A percentile compares a stretch with the other conserved stretches of the same genome.
Evolutionary conservation across 2,888 invertebrate genomes (phyloP).

Genomic region (Coenonympha glycerion): DNA sequence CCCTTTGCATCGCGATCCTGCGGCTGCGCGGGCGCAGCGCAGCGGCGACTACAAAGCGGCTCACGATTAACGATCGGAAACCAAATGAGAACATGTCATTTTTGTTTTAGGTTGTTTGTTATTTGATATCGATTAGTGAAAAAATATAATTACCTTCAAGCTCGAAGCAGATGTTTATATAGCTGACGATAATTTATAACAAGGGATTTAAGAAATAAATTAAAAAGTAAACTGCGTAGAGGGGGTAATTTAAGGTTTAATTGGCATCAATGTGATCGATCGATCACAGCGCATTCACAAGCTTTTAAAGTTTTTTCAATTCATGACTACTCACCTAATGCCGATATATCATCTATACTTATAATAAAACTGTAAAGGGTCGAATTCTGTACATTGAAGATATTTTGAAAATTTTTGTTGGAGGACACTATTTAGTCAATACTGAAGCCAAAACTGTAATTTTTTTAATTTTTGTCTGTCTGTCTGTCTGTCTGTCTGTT

Average conservation of each 20-base stretch:
- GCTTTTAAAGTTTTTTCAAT: neutral
- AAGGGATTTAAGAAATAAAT: neutral
- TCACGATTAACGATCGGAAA: constrained; percentile 62
- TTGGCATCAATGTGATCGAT: constrained; percentile 7
- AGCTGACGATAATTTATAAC: neutral
- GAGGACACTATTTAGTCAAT: too few relatives aligned
- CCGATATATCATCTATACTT: too few relatives aligned
- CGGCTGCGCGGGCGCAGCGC: constrained; percentile 43
- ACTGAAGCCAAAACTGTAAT: too few relatives aligned
- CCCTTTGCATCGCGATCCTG: constrained; percentile 52
- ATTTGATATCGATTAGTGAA: constrained; percentile 26
- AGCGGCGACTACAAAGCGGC: constrained; percentile 61
- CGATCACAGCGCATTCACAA: neutral
- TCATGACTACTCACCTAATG: too few relatives aligned
- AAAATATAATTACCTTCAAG: constrained; percentile 8
- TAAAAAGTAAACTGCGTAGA: neutral
- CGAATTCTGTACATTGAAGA: too few relatives aligned
- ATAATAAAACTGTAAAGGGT: too few relatives aligned
- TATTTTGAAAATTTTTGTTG: too few relatives aligned
- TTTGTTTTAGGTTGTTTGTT: constrained; percentile 44
- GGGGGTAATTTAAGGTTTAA: constrained; percentile 3
- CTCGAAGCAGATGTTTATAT: neutral
- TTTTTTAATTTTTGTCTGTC: too few relatives aligned
- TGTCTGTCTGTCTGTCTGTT: too few relatives aligned
- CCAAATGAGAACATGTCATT: constrained; percentile 59